Base-by-base conservation (phyloP, 1,140 invertebrate species). In the Drosophila santomea region DNA sequence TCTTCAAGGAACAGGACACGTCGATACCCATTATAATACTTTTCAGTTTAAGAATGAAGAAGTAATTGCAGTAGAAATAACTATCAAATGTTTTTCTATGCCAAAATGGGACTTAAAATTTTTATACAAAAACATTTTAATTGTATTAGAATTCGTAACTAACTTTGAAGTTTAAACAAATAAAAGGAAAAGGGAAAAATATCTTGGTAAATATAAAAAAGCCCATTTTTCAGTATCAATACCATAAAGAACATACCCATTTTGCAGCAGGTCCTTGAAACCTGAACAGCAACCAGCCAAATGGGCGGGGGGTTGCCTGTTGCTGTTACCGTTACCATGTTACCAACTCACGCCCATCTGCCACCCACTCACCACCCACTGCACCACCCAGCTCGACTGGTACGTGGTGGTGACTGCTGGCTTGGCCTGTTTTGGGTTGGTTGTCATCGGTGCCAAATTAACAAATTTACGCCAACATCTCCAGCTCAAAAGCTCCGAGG, bases 391-490 rank as follows among this genome's bases (percentile, higher is more conserved):
- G 11, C 38, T 59, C 38, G n/a, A 36, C 71, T 60, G 76, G 66
- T 77, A 61, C 47, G 55, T 78, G 56, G 51, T 23, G 38, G 23
- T 58, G 54, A 38, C 38, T 48, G 62, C 55, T 39, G 43, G 38
- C 45, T 62, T 57, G 43, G 60, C 44, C 43, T 71, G 57, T 41
- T 51, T 60, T 63, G 59, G 55, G 73, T 73, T 74, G 85, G 68
- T 82, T 91, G 90, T 90, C 86, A 91, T 82, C 83, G 88, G 75
- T 84, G 80, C 78, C 88, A 90, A 91, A 91, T 91, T 91, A 91
- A 91, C 90, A 91, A 91, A 91, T 91, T 91, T 86, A 91, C 90
- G 82, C 76, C 90, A 91, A 89, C 78, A 82, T 80, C 84, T 78
- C 74, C 80, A 67, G 63, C 73, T 84, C 67, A 80, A 86, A 86